Evolutionary conservation across 2,888 invertebrate genomes (phyloP).

Genomic region (Eulithis prunata): DNA sequence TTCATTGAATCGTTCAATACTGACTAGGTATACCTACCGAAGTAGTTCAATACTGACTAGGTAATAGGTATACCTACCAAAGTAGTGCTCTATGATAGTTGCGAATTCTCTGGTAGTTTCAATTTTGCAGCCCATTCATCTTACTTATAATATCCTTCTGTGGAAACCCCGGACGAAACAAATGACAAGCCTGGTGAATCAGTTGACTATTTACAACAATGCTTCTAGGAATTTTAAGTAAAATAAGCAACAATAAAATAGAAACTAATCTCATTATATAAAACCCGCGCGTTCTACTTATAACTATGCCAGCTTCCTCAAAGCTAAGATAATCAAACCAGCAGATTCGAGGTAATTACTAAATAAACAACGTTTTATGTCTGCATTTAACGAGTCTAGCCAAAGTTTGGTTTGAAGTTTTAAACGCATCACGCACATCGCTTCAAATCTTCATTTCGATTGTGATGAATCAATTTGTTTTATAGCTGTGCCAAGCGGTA

Average conservation of each 20-base stretch:
- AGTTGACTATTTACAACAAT: conserved; percentile 24
- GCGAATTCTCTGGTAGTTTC: too few relatives aligned
- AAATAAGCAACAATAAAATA: conserved; percentile 17
- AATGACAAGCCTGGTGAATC: conserved; percentile 19
- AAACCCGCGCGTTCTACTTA: conserved; percentile 27
- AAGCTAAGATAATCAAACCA: conserved; percentile 27
- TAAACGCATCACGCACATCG: conserved; percentile 22
- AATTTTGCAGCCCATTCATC: background rate
- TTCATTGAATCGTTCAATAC: too few relatives aligned
- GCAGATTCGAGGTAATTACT: conserved; percentile 31
- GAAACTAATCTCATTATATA: conserved; percentile 16
- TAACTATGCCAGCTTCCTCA: conserved; percentile 32
- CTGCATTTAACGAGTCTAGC: conserved; percentile 34
- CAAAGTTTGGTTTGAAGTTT: conserved; percentile 34
- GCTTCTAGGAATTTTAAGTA: conserved; percentile 22
- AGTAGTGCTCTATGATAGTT: background rate
- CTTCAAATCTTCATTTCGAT: conserved; percentile 27
- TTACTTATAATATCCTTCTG: conserved; percentile 5
- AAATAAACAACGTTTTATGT: conserved; percentile 38
- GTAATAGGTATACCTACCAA: too few relatives aligned
- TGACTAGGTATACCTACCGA: too few relatives aligned
- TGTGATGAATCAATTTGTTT: conserved; percentile 27
- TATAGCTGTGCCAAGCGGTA: conserved; percentile 7
- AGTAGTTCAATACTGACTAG: too few relatives aligned
- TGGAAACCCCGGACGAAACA: conserved; percentile 34